Evolutionary conservation across 2,113 vertebrate species (phyloP).

Genomic region (Petroica traversi): DNA sequence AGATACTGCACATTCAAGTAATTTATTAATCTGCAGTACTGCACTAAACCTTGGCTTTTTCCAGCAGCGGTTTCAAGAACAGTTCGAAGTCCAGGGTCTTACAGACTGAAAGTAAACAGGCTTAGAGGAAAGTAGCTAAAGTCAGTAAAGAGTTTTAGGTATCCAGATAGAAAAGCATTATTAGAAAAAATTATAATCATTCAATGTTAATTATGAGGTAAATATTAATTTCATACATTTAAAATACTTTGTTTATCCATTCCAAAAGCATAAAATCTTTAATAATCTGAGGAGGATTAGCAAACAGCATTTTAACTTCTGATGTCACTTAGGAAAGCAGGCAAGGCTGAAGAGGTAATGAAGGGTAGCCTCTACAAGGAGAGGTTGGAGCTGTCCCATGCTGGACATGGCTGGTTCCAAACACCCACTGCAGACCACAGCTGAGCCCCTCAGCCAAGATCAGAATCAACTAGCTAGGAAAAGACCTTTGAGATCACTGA

Average conservation of each 20-base stretch:
- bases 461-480: background rate
- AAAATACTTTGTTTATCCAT: background rate
- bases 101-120: background rate
- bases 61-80: background rate
- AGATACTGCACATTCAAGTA: background rate
- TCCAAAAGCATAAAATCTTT: background rate
- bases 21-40: conserved; percentile 26
- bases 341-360: background rate
- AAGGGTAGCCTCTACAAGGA: background rate
- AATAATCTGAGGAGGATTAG: background rate
- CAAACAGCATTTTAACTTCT: background rate
- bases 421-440: background rate
- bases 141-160: background rate
- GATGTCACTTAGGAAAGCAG: background rate
- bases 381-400: background rate
- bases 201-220: background rate
- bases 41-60: conserved; percentile 7
- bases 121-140: background rate
- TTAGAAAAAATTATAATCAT: background rate
- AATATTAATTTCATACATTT: background rate
- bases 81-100: background rate
- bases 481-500: background rate
- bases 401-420: background rate
- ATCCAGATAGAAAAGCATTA: background rate
- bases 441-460: background rate